Conservation (phyloP, 2,113 vertebrate species). For the Uria lomvia region DNA sequence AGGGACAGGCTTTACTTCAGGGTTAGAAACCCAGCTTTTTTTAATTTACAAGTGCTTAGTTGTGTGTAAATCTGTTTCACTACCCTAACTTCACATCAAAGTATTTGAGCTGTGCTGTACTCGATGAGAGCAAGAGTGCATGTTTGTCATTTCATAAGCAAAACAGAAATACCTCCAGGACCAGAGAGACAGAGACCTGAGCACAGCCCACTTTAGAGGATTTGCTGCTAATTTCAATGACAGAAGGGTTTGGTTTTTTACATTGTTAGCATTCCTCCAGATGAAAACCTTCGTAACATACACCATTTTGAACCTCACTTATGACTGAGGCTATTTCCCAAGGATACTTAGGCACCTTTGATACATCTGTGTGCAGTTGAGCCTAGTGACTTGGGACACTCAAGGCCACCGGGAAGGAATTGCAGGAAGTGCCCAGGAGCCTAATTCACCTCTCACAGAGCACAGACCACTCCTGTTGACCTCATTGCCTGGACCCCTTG, state of each 20-base stretch:
- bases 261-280: neutral
- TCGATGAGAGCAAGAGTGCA: neutral
- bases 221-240: neutral
- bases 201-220: neutral
- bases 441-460: neutral
- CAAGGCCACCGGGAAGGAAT: neutral
- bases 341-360: neutral
- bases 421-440: neutral
- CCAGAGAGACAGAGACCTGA: neutral
- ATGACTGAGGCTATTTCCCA: neutral
- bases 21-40: neutral
- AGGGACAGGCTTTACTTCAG: neutral
- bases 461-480: neutral
- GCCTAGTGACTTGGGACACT: neutral
- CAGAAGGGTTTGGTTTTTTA: neutral
- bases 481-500: neutral
- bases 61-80: neutral
- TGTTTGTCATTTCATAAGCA: neutral
- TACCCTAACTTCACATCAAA: conserved; percentile 16
- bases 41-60: neutral
- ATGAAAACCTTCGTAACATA: neutral
- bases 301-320: neutral
- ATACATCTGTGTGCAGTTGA: neutral
- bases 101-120: neutral
- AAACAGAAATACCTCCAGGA: neutral